Base-by-base conservation (phyloP, 2,113 vertebrate species). In the Aplodontia rufa region DNA sequence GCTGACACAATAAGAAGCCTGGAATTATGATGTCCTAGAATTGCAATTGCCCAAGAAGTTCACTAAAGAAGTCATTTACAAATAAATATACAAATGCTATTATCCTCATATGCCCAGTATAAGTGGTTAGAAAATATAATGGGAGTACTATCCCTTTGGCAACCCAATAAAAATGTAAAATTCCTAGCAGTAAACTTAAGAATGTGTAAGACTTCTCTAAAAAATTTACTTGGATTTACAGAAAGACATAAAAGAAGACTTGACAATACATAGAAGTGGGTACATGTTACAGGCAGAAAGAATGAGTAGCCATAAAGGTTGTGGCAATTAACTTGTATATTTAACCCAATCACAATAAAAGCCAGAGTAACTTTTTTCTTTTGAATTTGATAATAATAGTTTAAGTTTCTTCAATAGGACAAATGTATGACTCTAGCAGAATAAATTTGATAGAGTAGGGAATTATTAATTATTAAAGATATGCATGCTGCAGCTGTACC, bases 131-230 rank as follows among this genome's bases (percentile, higher is more conserved):
- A 60, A 93, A 42, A 94, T 71, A 30, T 35, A 90, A 74, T 51
- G 26, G 28, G 75, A 85, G 83, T 72, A 83, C 74, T 79, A 95
- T 93, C 9, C 12, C 32, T 81, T 45, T 92, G 88, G 87, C 58
- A 96, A 69, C 30, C 4, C 49, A 94, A 82, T 96, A 91, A 92
- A 97, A 95, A 76, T 85, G 60, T 49, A 85, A 92, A 88, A 92
- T 91, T 90, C 49, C 53, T 91, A 90, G 66, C 47, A 91, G 91
- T 69, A 95, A 88, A 79, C 60, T 37, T 82, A 87, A 55, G 32
- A 79, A 80, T 64, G 82, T 3, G 14, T 3, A 95, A 85, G 32
- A 60, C 40, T 19, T 78, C 35, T 92, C 87, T 76, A 55, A 94
- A 87, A 95, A 94, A 96, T 76, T 2, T 14, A 1, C 47, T 62